A percentile compares a stretch with the other conserved stretches of the same genome.
Conservation (phyloP, 1,140 invertebrate species). For the Pseudomyrmex dendroicus region DNA sequence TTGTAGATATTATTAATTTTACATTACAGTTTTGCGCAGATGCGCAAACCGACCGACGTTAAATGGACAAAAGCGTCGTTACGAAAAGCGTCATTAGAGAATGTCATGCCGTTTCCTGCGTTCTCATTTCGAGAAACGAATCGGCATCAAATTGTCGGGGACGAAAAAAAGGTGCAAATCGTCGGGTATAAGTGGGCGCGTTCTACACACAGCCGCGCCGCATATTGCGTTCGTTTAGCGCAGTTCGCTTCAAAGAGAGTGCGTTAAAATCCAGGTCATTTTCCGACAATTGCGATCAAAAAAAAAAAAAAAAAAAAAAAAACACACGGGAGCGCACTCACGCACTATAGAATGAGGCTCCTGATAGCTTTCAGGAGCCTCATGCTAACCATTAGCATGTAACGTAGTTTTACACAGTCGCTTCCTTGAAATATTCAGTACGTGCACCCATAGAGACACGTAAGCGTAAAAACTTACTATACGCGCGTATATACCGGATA, state of each 20-base stretch:
- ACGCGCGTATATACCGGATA: too few species aligned
- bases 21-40: neutral
- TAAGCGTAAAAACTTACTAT: too few species aligned
- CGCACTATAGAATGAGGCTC: conserved; percentile 8
- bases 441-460: too few species aligned
- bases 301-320: conserved; percentile 47
- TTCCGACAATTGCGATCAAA: conserved; percentile 11
- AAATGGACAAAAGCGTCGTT: neutral
- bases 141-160: conserved; percentile 1
- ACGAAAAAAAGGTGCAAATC: conserved; percentile 32
- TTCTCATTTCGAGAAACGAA: neutral
- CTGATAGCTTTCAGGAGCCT: neutral
- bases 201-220: conserved; percentile 5
- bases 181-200: conserved; percentile 46
- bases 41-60: neutral
- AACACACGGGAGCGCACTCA: conserved; percentile 55
- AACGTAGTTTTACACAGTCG: neutral
- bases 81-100: conserved; percentile 1
- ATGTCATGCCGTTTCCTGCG: neutral
- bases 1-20: too few species aligned
- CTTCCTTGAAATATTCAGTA: neutral
- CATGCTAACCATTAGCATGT: conserved; percentile 28
- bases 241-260: conserved; percentile 65
- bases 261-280: conserved; percentile 70
- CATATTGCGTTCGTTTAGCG: conserved; percentile 72